A percentile compares a stretch with the other conserved stretches of the same genome.
Evolutionary conservation across 2,888 invertebrate genomes (phyloP).

Genomic region (Lasioglossum leucozonium): DNA sequence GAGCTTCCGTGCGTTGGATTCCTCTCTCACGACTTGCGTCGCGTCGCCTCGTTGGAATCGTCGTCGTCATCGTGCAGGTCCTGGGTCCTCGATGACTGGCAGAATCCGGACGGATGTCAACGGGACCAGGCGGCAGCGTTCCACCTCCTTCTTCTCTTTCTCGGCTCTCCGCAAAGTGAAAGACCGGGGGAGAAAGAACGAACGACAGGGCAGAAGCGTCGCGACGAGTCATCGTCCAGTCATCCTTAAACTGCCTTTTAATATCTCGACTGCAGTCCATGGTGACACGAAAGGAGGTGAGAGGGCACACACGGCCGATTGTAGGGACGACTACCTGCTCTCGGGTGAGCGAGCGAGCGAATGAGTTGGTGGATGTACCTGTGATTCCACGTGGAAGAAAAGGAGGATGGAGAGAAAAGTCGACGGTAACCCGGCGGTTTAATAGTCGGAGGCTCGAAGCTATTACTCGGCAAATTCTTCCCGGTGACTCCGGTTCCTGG

Average conservation of each 20-base stretch:
- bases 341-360: constrained; percentile 53
- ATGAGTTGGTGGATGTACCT: neutral
- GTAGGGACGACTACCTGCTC: constrained; percentile 78
- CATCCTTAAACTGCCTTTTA: constrained; percentile 83
- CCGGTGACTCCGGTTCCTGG: constrained; percentile 61
- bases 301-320: constrained; percentile 75
- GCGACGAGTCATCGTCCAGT: constrained; percentile 80
- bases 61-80: constrained; percentile 65
- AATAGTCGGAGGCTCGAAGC: constrained; percentile 76
- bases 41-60: constrained; percentile 46
- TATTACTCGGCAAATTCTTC: constrained; percentile 84
- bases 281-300: constrained; percentile 76
- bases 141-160: constrained; percentile 35
- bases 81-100: constrained; percentile 66
- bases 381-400: constrained; percentile 23
- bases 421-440: constrained; percentile 71
- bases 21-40: constrained; percentile 66
- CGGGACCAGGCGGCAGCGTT: constrained; percentile 55
- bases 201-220: constrained; percentile 64
- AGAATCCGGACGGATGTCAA: constrained; percentile 68
- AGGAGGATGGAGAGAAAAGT: constrained; percentile 48
- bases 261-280: constrained; percentile 76
- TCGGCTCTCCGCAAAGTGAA: constrained; percentile 14
- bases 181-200: constrained; percentile 49
- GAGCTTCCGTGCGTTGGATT: constrained; percentile 67